Percentiles rank a stretch among this genome's conserved stretches.
Conservation (phyloP, 2,797 vertebrate genomes). For the Pipistrellus pygmaeus region DNA sequence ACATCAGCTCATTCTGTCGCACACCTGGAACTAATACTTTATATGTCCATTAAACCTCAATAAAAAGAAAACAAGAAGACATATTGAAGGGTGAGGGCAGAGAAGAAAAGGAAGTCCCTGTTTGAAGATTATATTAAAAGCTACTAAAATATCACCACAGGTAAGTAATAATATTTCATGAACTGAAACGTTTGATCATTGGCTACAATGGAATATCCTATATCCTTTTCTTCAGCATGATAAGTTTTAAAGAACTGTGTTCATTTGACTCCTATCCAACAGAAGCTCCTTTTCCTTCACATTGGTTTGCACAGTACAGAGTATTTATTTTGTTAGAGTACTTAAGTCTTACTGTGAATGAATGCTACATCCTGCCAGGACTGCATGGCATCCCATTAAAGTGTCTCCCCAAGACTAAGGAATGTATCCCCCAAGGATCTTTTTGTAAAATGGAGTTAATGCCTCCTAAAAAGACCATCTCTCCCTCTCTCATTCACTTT, state of each 20-base stretch:
- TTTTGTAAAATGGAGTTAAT: constrained; percentile 49
- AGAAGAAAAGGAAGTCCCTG: background rate
- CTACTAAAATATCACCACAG: background rate
- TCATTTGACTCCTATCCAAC: constrained; percentile 56
- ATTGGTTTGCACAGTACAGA: background rate
- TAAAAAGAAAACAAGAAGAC: constrained; percentile 8
- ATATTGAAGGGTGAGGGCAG: background rate
- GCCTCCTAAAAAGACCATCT: background rate
- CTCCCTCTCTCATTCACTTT: background rate
- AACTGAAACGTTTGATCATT: constrained; percentile 31
- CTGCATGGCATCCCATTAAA: background rate
- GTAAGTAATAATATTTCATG: constrained; percentile 45
- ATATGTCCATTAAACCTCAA: background rate
- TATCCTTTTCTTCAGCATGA: constrained; percentile 37
- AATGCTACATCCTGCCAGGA: constrained; percentile 9
- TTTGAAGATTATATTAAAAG: constrained; percentile 57
- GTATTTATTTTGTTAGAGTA: background rate
- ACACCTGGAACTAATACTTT: background rate
- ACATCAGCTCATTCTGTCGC: background rate
- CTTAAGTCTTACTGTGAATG: constrained; percentile 51
- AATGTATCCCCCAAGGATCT: background rate
- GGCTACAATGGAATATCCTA: constrained; percentile 28
- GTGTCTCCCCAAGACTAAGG: constrained; percentile 25
- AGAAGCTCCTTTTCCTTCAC: constrained; percentile 51
- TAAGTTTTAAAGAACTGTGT: constrained; percentile 49